A percentile compares a stretch with the other conserved stretches of the same genome.
These are phyloP conservation scores for Synergus japonicus DNA, from an alignment of 2,888 invertebrate genomes.

Conservation along the genomic window DNA sequence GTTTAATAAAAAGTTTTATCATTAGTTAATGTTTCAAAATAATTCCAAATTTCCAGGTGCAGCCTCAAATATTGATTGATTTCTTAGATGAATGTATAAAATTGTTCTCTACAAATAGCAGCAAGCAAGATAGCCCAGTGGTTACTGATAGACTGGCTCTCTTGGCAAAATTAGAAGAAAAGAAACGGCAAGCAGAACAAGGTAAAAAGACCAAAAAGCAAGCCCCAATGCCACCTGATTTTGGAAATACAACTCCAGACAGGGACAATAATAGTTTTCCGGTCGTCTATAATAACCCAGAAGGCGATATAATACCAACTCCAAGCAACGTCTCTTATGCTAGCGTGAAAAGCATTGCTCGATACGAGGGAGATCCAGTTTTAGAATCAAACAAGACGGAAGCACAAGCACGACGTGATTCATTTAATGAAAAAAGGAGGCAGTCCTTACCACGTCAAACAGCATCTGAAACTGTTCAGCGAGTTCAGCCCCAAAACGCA, in stretches of 20 bases:
- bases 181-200: conserved; percentile 81
- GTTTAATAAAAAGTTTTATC: not conserved
- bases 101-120: conserved; percentile 74
- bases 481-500: conserved; percentile 49
- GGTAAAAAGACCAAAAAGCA: conserved; percentile 72
- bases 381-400: conserved; percentile 48
- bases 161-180: conserved; percentile 82
- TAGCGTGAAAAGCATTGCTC: conserved; percentile 58
- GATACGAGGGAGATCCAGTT: conserved; percentile 50
- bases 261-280: conserved; percentile 61
- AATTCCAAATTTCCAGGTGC: conserved; percentile 78
- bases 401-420: conserved; percentile 49
- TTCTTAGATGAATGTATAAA: conserved; percentile 86
- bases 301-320: conserved; percentile 54
- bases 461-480: conserved; percentile 62
- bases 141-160: conserved; percentile 82
- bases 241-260: conserved; percentile 67
- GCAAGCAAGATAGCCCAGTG: conserved; percentile 76
- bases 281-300: conserved; percentile 54
- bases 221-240: conserved; percentile 74
- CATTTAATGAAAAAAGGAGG: conserved; percentile 57
- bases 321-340: conserved; percentile 63
- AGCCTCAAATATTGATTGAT: conserved; percentile 85
- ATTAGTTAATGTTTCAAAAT: not conserved
- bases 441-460: conserved; percentile 65